Evolutionary conservation across 2,113 vertebrate genomes (phyloP).

Genomic region (Lycaon pictus): DNA sequence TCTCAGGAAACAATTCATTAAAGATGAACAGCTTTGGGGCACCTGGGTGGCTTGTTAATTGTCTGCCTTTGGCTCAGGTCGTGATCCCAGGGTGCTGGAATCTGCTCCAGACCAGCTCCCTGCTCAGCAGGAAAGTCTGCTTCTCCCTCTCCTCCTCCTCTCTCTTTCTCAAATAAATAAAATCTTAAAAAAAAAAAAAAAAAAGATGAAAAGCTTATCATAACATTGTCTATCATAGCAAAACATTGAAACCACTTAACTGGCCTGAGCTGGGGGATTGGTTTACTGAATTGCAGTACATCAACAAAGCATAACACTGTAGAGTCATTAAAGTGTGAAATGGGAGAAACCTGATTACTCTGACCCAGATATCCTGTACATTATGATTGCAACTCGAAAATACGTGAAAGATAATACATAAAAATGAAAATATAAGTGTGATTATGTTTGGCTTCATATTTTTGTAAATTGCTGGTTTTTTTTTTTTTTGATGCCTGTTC

Average conservation of each 20-base stretch:
- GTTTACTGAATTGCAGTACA: neutral
- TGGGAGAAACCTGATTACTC: neutral
- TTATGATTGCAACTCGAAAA: neutral
- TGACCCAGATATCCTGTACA: neutral
- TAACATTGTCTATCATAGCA: neutral
- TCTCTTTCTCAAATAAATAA: too few relatives aligned
- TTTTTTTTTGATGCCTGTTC: neutral
- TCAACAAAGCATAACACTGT: neutral
- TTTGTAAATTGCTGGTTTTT: slow-evolving; percentile 31
- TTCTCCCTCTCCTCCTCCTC: too few relatives aligned
- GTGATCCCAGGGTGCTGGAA: too few relatives aligned
- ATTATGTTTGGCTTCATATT: neutral
- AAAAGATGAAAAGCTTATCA: neutral
- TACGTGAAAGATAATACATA: neutral
- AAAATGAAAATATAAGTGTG: slow-evolving; percentile 1
- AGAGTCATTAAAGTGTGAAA: neutral
- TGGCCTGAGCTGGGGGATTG: neutral
- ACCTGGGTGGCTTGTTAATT: too few relatives aligned
- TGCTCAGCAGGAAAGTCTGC: too few relatives aligned
- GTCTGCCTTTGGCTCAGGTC: too few relatives aligned
- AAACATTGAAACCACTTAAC: neutral
- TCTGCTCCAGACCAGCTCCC: too few relatives aligned
- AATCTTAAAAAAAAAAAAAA: too few relatives aligned
- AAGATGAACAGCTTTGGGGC: neutral
- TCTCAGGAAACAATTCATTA: neutral